Evolutionary conservation across 2,113 vertebrate species (phyloP), one percentile per base, ranked within the genome.

Genomic region (Hippolais icterina): DNA sequence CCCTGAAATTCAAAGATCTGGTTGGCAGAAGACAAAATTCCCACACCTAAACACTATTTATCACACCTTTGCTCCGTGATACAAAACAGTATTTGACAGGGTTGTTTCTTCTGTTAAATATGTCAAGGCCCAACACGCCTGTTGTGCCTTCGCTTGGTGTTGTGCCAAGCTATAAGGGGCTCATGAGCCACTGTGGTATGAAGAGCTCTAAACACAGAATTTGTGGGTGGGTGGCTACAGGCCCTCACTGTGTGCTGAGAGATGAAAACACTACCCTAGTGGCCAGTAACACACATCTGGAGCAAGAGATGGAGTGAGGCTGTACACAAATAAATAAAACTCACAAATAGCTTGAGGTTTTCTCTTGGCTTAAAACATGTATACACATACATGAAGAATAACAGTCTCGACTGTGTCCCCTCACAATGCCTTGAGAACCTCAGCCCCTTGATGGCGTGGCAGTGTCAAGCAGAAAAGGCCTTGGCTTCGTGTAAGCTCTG

Each of bases 401-500:
- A 37, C 12, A 22, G 17, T 12, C 20, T 17, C 0, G 0, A 11
- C 11, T 2, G 1, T n/a, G 44, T 41, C 24, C 14, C 12, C 17
- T 60, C n/a, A 41, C 29, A 79, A 7, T 2, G 4, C 15, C 46
- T 53, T 7, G 12, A 60, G 10, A 25, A 17, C 15, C 18, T 25
- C 39, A 74, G 39, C 10, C 46, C 17, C 9, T 60, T n/a, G 18
- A 15, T 41, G 39, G 29, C 18, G 11, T 13, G 25, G 24, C 29
- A 35, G 9, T 5, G 4, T 6, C 28, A 29, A 22, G 39, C 9
- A 60, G n/a, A 78, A 78, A 71, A 59, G 8, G 11, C 28, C n/a
- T 64, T 53, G n/a, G 17, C 17, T 60, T n/a, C 41, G 12, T 59
- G 24, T 27, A 53, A 85, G 21, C 21, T 22, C 59, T 66, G n/a